A percentile compares a stretch with the other conserved stretches of the same genome.
Evolutionary conservation across 2,113 vertebrate genomes (phyloP).

Genomic region (Nycticorax nycticorax): DNA sequence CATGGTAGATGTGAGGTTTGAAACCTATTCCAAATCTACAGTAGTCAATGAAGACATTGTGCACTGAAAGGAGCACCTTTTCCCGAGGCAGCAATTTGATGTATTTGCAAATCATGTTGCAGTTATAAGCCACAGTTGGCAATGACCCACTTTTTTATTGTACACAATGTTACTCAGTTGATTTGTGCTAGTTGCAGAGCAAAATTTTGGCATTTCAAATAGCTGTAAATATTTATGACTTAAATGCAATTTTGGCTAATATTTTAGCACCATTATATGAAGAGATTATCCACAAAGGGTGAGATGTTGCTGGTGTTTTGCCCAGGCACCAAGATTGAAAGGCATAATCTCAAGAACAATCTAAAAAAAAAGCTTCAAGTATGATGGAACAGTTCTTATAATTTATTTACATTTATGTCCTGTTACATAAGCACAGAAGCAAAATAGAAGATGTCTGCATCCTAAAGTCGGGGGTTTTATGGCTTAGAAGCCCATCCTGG

Average conservation of each 20-base stretch:
- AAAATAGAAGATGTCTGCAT: background rate
- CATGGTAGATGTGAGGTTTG: conserved; percentile 18
- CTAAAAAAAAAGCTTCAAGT: background rate
- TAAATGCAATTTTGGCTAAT: conserved; percentile 43
- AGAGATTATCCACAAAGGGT: conserved; percentile 19
- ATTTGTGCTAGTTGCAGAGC: conserved; percentile 28
- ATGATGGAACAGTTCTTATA: background rate
- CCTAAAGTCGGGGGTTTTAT: background rate
- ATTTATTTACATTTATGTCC: background rate
- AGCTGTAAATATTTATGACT: conserved; percentile 60
- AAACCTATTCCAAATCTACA: conserved; percentile 45
- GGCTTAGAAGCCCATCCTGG: background rate
- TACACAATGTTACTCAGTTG: background rate
- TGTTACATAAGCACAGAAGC: background rate
- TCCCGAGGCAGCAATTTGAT: conserved; percentile 62
- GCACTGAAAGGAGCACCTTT: conserved; percentile 5
- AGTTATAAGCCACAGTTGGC: conserved; percentile 58
- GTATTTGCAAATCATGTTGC: conserved; percentile 67
- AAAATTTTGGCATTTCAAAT: conserved; percentile 47
- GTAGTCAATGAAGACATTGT: background rate
- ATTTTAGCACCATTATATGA: conserved; percentile 5
- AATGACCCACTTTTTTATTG: conserved; percentile 59
- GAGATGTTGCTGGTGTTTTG: conserved; percentile 8
- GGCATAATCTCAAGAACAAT: background rate
- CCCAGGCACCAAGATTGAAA: background rate